A percentile compares a stretch with the other conserved stretches of the same genome.
Conservation (phyloP, 2,113 vertebrate genomes). For the Micromys minutus region DNA sequence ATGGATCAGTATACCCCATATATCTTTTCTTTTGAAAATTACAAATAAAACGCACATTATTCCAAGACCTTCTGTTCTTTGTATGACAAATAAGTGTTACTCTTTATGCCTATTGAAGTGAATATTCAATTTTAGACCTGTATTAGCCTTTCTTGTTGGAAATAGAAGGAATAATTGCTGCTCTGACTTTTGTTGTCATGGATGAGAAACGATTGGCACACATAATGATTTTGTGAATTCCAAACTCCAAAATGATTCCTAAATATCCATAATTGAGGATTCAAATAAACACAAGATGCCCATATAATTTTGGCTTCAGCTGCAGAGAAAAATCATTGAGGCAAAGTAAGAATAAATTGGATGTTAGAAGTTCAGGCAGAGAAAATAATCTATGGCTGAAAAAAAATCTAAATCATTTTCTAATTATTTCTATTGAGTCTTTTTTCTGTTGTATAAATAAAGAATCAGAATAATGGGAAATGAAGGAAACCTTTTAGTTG, state of each 20-base stretch:
- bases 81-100: background rate
- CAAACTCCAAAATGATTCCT: background rate
- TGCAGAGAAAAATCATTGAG: background rate
- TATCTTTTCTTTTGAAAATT: background rate
- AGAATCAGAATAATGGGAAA: background rate
- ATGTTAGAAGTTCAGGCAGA: background rate
- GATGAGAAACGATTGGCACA: background rate
- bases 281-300: background rate
- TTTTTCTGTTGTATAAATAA: background rate
- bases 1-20: background rate
- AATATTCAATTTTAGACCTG: constrained; percentile 12
- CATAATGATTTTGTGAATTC: constrained; percentile 33
- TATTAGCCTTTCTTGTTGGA: background rate
- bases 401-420: background rate
- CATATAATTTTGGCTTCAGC: background rate
- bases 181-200: background rate
- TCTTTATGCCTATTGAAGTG: background rate
- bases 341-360: background rate
- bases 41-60: constrained; percentile 6
- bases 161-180: background rate
- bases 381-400: background rate
- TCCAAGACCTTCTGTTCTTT: background rate
- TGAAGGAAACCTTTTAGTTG: background rate
- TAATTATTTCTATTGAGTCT: background rate
- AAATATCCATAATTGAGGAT: background rate